Percentiles rank a stretch among this genome's conserved stretches.
Conservation (phyloP, 2,113 vertebrate genomes). For the Leucosticte australis region DNA sequence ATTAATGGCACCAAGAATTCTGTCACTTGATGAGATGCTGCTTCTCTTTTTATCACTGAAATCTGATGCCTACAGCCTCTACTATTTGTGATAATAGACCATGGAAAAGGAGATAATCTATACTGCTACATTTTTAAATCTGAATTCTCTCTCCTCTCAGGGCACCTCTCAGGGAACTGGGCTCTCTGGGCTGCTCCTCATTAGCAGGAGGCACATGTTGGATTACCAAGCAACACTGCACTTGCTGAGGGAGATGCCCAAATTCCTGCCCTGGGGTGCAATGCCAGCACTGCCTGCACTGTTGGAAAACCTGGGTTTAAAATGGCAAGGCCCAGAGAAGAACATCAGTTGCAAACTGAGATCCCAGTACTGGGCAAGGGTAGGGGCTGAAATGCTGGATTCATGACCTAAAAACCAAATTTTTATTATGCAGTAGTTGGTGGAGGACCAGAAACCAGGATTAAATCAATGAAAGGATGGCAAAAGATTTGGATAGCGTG, state of each 20-base stretch:
- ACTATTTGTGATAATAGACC: background rate
- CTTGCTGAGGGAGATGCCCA: background rate
- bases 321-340: background rate
- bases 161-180: background rate
- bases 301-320: background rate
- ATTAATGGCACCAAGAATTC: background rate
- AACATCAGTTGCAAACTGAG: background rate
- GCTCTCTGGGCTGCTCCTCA: background rate
- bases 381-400: background rate
- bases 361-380: background rate
- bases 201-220: background rate
- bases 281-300: background rate
- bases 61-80: background rate
- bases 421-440: background rate
- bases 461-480: background rate
- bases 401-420: background rate
- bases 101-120: background rate
- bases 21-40: background rate
- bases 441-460: background rate
- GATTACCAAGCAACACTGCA: background rate
- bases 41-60: conserved; percentile 21
- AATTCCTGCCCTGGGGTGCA: background rate
- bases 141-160: background rate
- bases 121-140: background rate
- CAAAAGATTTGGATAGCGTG: background rate